These are phyloP conservation scores for Sebastes reedi DNA, from an alignment of 2,797 vertebrate genomes.

Conservation along the genomic window DNA sequence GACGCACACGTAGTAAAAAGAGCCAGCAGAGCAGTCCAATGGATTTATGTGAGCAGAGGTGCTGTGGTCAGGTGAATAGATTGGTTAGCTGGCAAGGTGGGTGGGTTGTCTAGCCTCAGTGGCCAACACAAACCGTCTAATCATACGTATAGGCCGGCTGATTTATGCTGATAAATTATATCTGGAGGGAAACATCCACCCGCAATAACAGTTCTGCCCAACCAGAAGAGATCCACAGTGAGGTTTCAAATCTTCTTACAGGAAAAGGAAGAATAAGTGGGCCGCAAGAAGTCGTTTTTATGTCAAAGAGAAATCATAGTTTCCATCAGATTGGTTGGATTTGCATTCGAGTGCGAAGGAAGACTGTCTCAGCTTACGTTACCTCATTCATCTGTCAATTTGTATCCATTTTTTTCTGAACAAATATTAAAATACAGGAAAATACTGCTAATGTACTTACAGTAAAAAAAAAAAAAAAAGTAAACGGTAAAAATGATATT, in stretches of 20 bases:
- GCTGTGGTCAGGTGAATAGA: slow-evolving; percentile 77
- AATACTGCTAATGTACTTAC: too few relatives aligned
- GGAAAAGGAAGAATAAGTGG: slow-evolving; percentile 3
- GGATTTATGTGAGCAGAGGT: slow-evolving; percentile 73
- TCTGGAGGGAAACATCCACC: slow-evolving; percentile 25
- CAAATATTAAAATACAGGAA: not conserved
- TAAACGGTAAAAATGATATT: not conserved
- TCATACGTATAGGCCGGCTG: slow-evolving; percentile 59
- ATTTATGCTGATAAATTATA: slow-evolving; percentile 67
- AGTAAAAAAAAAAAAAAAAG: not conserved
- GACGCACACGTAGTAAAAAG: not conserved
- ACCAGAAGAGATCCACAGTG: not conserved
- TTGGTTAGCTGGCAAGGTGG: slow-evolving; percentile 69
- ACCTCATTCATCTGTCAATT: not conserved
- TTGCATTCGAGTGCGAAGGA: not conserved
- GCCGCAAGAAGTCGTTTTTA: not conserved
- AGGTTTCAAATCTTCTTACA: slow-evolving; percentile 11
- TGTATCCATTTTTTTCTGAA: not conserved
- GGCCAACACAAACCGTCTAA: slow-evolving; percentile 71
- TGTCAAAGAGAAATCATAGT: slow-evolving; percentile 3
- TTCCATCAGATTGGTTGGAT: not conserved
- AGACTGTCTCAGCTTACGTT: not conserved
- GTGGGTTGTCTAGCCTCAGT: slow-evolving; percentile 51
- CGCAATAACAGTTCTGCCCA: slow-evolving; percentile 18
- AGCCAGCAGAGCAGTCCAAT: slow-evolving; percentile 27